Conservation (phyloP, 2,888 invertebrate species). For the Dromius quadrimaculatus region DNA sequence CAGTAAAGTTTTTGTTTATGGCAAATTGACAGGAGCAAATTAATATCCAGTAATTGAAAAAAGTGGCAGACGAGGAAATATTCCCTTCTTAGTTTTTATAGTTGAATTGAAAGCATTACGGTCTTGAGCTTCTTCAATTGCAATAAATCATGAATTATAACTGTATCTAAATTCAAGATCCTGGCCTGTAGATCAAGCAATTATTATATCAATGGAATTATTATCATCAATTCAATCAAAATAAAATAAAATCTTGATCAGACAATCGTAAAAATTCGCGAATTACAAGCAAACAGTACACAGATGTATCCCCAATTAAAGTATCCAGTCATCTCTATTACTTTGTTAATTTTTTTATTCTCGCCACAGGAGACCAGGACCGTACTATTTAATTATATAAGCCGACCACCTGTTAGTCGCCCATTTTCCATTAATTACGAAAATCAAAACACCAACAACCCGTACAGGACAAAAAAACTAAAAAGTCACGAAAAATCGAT, state of each 20-base stretch:
- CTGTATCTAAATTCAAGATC: neutral
- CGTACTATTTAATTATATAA: constrained; percentile 41
- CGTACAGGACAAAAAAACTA: constrained; percentile 18
- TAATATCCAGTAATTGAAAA: constrained; percentile 23
- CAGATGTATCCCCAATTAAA: neutral
- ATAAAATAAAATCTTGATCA: constrained; percentile 26
- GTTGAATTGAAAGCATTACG: constrained; percentile 40
- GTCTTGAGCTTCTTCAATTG: constrained; percentile 34
- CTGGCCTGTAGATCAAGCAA: neutral
- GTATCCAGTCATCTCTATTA: constrained; percentile 20
- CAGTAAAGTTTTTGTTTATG: constrained; percentile 33
- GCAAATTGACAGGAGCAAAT: constrained; percentile 6
- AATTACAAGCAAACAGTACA: neutral
- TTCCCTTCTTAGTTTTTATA: constrained; percentile 19
- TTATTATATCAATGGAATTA: neutral
- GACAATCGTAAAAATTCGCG: constrained; percentile 11
- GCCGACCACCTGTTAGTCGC: constrained; percentile 28
- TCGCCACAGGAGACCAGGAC: constrained; percentile 3
- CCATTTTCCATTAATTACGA: constrained; percentile 45
- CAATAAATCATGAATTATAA: constrained; percentile 44
- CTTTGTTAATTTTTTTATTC: constrained; percentile 25
- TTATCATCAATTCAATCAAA: constrained; percentile 2
- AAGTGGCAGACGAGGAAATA: constrained; percentile 10
- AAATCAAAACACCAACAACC: constrained; percentile 38
- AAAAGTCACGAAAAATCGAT: constrained; percentile 23